These are phyloP conservation scores for Drosophila busckii DNA, from an alignment of 1,140 invertebrate species.

Conservation along the genomic window DNA sequence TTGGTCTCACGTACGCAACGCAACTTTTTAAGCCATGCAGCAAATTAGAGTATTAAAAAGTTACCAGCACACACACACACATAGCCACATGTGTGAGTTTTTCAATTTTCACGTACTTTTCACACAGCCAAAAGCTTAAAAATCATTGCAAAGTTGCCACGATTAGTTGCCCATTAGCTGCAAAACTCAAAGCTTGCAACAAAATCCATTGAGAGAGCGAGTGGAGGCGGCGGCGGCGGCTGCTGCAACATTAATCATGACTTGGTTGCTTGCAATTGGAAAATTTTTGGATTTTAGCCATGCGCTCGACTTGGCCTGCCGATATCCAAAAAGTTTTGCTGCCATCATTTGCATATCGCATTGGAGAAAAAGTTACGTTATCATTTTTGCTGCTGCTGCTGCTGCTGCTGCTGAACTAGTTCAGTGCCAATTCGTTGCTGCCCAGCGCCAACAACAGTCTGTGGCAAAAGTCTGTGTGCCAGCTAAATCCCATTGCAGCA, in stretches of 20 bases:
- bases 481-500: constrained; percentile 30
- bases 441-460: too few species aligned
- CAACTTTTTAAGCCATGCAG: constrained; percentile 41
- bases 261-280: constrained; percentile 43
- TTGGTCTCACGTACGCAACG: constrained; percentile 39
- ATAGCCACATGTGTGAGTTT: constrained; percentile 31
- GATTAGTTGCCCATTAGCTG: constrained; percentile 39
- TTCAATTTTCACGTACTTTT: constrained; percentile 43
- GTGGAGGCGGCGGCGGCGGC: not conserved
- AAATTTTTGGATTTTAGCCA: constrained; percentile 14
- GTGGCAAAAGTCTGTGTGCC: too few species aligned
- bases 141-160: constrained; percentile 38
- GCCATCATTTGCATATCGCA: constrained; percentile 48
- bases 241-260: constrained; percentile 48
- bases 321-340: constrained; percentile 47
- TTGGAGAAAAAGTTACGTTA: constrained; percentile 51
- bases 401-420: not conserved
- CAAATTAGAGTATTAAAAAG: constrained; percentile 52
- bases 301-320: constrained; percentile 22
- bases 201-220: too few species aligned
- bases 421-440: too few species aligned
- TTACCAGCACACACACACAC: constrained; percentile 13
- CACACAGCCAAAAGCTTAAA: constrained; percentile 30
- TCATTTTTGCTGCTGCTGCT: constrained; percentile 32
- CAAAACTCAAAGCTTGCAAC: too few species aligned